Percentiles rank a stretch among this genome's conserved stretches.
phyloP scores from a whole-genome alignment of 2,888 invertebrate genomes.

The Unio pictorum region DNA sequence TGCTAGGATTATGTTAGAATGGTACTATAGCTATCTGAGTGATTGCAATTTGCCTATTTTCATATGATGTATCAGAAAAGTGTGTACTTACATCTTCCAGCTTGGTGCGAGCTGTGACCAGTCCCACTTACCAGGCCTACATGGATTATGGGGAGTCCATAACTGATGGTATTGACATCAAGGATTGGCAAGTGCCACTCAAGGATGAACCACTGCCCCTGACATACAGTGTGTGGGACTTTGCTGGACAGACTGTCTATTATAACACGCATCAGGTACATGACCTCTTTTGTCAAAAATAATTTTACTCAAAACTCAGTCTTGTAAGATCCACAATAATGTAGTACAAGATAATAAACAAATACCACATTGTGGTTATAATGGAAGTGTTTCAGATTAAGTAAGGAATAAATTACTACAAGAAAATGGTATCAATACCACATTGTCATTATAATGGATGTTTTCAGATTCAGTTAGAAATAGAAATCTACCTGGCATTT shows the following conservation, averaged over 20 bases:
- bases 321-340: neutral
- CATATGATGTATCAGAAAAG: no score
- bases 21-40: no score
- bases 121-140: slow-evolving; percentile 31
- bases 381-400: no score
- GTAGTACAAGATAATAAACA: no score
- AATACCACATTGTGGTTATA: no score
- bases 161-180: slow-evolving; percentile 71
- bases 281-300: slow-evolving; percentile 17
- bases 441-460: no score
- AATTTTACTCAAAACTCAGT: neutral
- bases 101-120: slow-evolving; percentile 62
- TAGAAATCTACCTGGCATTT: no score
- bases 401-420: no score
- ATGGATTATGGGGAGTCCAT: slow-evolving; percentile 55
- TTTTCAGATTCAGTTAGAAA: no score
- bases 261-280: slow-evolving; percentile 70
- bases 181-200: slow-evolving; percentile 58
- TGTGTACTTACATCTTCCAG: slow-evolving; percentile 24
- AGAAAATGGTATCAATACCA: no score
- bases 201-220: slow-evolving; percentile 31
- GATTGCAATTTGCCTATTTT: no score
- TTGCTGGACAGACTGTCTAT: slow-evolving; percentile 71
- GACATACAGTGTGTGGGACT: slow-evolving; percentile 67
- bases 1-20: no score